Percentiles rank a stretch among this genome's conserved stretches.
phyloP scores from a whole-genome alignment of 2,888 invertebrate species.

The Tiphia femorata region DNA sequence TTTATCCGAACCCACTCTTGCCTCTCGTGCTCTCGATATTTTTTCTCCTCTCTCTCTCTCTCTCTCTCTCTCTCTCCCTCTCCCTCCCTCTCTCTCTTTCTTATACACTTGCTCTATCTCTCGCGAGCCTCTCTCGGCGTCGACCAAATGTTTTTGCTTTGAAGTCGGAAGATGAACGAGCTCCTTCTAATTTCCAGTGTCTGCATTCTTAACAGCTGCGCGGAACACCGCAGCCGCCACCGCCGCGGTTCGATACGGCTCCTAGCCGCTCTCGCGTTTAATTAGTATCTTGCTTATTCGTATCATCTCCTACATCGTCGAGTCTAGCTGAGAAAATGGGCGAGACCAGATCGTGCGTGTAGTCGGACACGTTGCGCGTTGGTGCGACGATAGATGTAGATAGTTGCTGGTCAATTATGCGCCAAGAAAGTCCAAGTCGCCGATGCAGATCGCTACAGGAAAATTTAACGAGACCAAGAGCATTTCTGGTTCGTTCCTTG shows the following conservation, averaged over 20 bases:
- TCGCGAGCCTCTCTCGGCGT: conserved; percentile 2
- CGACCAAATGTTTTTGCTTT: conserved; percentile 59
- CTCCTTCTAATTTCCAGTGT: conserved; percentile 58
- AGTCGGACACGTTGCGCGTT: too few relatives aligned
- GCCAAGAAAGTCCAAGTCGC: too few relatives aligned
- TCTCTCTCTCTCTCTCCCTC: background rate
- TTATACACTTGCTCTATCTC: background rate
- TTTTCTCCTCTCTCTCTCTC: background rate
- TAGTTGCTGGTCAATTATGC: too few relatives aligned
- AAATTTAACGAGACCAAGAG: too few relatives aligned
- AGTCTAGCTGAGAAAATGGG: background rate
- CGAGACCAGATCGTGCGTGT: too few relatives aligned
- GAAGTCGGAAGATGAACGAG: conserved; percentile 60
- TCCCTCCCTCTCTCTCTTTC: background rate
- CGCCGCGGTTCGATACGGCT: conserved; percentile 40
- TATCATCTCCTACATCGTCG: conserved; percentile 20
- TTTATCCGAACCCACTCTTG: too few relatives aligned
- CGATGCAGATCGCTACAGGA: too few relatives aligned
- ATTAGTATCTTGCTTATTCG: conserved; percentile 55
- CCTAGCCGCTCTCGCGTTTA: conserved; percentile 43
- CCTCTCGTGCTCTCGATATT: too few relatives aligned
- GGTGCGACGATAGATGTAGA: too few relatives aligned
- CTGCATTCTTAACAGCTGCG: conserved; percentile 57
- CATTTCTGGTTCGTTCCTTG: too few relatives aligned
- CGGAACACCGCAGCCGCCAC: too few relatives aligned